Evolutionary conservation across 1,140 invertebrate species (phyloP), one percentile per base, ranked within the genome.

Genomic region (Mya arenaria): DNA sequence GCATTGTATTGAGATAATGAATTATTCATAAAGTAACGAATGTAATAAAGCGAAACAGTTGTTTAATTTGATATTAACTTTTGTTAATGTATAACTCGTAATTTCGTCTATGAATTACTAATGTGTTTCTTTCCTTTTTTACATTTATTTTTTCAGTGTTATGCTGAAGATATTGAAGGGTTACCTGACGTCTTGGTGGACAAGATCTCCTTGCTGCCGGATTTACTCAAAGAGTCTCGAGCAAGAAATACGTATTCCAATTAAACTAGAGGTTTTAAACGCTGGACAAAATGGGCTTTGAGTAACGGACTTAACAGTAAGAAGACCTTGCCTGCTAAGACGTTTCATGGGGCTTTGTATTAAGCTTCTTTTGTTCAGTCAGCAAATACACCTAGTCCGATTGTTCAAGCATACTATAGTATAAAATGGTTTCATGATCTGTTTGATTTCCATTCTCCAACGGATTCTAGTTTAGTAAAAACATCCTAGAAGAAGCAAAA

Each of bases 401-500:
- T 75, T 48, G 41, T 75, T 28, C 25, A 23, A 44, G 37, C 60
- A 17, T 75, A 37, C 34, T 75, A 75, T 44, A 19, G 32, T 37
- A 75, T 75, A 28, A 75, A 75, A 60, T 75, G 41, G 56, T 75
- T 63, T 44, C 56, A 75, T 30, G 80, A 66, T 56, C 34, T 69
- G 41, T 55, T 39, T 44, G 48, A 65, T 56, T 41, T 28, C 17
- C 8, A 4, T 8, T 65, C 78, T 32, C 41, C 55, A 0, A 72
- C 78, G 15, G 56, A 81, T 72, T 48, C 44, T 34, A 28, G 41
- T 36, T 73, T 32, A 30, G 56, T 6, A 58, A 58, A 48, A 73
- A 63, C 65, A n/a, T 81, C 8, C 34, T 63, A 15, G 78, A 81
- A 62, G 78, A 41, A 23, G 66, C n/a, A 25, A 81, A 72, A 52